Base-by-base conservation (phyloP, 2,113 vertebrate genomes). In the Onychostoma macrolepis region DNA sequence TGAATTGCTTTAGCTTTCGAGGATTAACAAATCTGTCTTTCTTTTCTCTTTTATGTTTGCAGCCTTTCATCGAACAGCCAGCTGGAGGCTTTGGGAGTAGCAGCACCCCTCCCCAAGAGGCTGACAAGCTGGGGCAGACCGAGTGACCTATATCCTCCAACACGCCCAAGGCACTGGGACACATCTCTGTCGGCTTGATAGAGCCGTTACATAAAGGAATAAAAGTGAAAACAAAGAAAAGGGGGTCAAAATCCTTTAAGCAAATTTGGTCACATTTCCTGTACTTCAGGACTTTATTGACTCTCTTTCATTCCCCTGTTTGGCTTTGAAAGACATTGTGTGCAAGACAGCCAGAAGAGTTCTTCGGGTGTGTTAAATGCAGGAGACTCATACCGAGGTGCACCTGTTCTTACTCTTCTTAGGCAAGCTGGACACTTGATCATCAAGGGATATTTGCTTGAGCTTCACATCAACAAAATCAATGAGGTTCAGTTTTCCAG, bases 121-220 rank as follows among this genome's bases (percentile, higher is more conserved):
- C 91, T 83, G 93, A 88, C 91, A 87, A 65, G 75, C 92, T 38
- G 92, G 94, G 91, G 90, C 93, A 93, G 93, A 95, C 92, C 21
- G 89, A 90, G 86, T 88, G 92, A 94, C 94, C 93, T 93, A 94
- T 90, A 93, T 95, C 93, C 90, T 89, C 89, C 90, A 84, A 80
- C 88, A 88, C 88, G 84, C 76, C 79, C 86, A 88, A 80, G 92
- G 92, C 93, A 90, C 89, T 90, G 83, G 91, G 90, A 89, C 92
- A 89, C 88, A 50, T 87, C 83, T 83, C 56, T 28, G 72, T 83
- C 89, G 85, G 90, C 85, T 84, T 71, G 85, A 87, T 84, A 87
- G 87, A 56, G 30, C 58, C 61, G 33, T 67, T 92, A 69, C 86
- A 45, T 43, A 84, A 72, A 85, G 88, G 69, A 89, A 86, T 61